These are phyloP conservation scores for Anthopleura sola DNA, from an alignment of 64 coral and sea anemone species.

Conservation along the genomic window DNA sequence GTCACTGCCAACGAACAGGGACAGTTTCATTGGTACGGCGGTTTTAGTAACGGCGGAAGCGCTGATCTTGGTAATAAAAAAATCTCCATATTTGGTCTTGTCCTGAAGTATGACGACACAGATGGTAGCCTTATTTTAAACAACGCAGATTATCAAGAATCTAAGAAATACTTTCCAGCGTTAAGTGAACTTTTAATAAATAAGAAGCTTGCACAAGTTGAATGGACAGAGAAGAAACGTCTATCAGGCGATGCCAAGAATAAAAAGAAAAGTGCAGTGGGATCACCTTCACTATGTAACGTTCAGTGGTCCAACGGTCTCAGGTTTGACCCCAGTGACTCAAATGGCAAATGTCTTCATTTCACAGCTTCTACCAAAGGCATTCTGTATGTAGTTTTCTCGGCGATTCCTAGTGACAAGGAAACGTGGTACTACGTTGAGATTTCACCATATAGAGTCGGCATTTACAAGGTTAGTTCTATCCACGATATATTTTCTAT, in stretches of 20 bases:
- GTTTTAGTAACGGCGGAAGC: slow-evolving; percentile 15
- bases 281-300: slow-evolving; percentile 8
- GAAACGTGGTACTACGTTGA: slow-evolving; percentile 40
- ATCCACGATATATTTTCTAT: neutral
- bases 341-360: slow-evolving; percentile 51
- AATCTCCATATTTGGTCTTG: slow-evolving; percentile 52
- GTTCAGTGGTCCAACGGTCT: slow-evolving; percentile 55
- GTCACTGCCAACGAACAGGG: slow-evolving; percentile 11
- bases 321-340: slow-evolving; percentile 37
- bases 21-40: slow-evolving; percentile 41
- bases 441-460: slow-evolving; percentile 10
- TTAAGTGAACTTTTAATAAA: neutral
- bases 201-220: neutral
- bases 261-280: neutral
- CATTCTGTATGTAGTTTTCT: slow-evolving; percentile 35
- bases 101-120: slow-evolving; percentile 18
- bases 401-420: slow-evolving; percentile 34
- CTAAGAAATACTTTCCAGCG: slow-evolving; percentile 22
- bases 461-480: slow-evolving; percentile 33
- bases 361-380: slow-evolving; percentile 47
- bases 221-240: neutral
- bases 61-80: neutral
- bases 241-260: neutral
- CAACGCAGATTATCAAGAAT: neutral
- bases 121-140: slow-evolving; percentile 5